These are phyloP conservation scores for Pterophyllum scalare DNA, from an alignment of 2,113 vertebrate genomes.

Conservation along the genomic window DNA sequence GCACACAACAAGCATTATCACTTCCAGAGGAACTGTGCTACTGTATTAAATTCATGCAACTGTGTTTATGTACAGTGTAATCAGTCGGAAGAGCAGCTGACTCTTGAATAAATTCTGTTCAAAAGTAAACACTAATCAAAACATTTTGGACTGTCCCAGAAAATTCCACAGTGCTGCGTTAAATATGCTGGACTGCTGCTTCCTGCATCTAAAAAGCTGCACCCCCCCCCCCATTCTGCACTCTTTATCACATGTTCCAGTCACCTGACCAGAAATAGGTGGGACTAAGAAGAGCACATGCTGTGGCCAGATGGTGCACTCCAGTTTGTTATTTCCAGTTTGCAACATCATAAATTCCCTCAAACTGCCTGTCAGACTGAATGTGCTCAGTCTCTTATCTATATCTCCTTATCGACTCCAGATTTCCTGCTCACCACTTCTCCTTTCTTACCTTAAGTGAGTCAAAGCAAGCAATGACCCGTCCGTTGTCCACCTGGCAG, in stretches of 20 bases:
- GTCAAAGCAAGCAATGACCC: conserved; percentile 98
- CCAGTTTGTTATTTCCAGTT: conserved; percentile 40
- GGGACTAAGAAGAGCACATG: conserved; percentile 62
- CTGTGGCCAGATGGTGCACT: conserved; percentile 55
- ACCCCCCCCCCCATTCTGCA: not conserved
- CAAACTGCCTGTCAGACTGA: conserved; percentile 15
- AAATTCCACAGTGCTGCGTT: conserved; percentile 38
- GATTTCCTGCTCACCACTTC: not conserved
- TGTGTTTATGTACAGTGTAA: conserved; percentile 12
- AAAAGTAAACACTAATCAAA: conserved; percentile 35
- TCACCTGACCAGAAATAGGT: conserved; percentile 74
- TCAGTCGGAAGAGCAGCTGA: not conserved
- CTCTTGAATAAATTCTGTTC: conserved; percentile 22
- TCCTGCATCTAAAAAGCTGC: conserved; percentile 39
- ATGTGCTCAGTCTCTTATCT: conserved; percentile 9
- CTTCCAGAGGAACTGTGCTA: not conserved
- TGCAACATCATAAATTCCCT: conserved; percentile 14
- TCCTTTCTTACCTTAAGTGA: conserved; percentile 93
- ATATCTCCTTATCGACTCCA: not conserved
- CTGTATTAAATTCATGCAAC: not conserved
- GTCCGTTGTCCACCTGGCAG: conserved; percentile 98
- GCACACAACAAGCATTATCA: not conserved
- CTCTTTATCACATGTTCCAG: conserved; percentile 55
- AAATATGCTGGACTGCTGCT: conserved; percentile 42
- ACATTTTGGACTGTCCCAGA: conserved; percentile 23